These are phyloP conservation scores for Crypturellus undulatus DNA, from an alignment of 2,113 vertebrate species.

Conservation along the genomic window DNA sequence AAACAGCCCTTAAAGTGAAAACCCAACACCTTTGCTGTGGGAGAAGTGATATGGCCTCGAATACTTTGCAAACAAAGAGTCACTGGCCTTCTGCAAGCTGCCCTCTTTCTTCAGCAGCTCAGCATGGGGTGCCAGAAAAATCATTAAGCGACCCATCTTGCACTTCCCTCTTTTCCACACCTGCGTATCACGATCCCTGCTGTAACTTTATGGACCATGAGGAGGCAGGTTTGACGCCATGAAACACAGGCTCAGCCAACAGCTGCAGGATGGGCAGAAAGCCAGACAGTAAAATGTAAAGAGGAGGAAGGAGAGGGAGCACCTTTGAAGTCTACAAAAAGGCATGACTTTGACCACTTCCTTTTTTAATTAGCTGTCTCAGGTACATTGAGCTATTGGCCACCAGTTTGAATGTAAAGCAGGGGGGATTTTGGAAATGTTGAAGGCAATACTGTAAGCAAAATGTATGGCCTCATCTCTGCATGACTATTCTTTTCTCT, in stretches of 20 bases:
- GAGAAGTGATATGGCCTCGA: conserved; percentile 33
- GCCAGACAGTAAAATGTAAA: conserved; percentile 86
- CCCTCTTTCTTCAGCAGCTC: conserved; percentile 56
- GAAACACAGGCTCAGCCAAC: conserved; percentile 70
- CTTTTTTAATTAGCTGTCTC: conserved; percentile 77
- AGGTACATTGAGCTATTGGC: conserved; percentile 66
- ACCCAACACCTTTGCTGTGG: conserved; percentile 64
- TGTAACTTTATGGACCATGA: conserved; percentile 83
- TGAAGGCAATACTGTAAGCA: neutral
- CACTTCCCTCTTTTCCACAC: conserved; percentile 79
- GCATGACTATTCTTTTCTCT: neutral
- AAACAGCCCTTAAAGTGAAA: conserved; percentile 56
- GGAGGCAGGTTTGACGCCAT: conserved; percentile 85
- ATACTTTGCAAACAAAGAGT: conserved; percentile 68
- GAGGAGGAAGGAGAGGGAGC: conserved; percentile 74
- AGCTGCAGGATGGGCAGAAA: conserved; percentile 78
- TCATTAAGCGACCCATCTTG: conserved; percentile 71
- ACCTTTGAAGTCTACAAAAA: conserved; percentile 84
- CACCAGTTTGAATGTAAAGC: neutral
- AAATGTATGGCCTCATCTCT: neutral
- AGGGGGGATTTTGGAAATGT: neutral
- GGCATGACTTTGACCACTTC: conserved; percentile 84
- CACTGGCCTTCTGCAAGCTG: neutral
- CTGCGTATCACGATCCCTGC: conserved; percentile 73
- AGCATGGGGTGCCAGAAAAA: conserved; percentile 73